Evolutionary conservation across 2,797 vertebrate species (phyloP), one percentile per base, ranked within the genome.

Genomic region (Eurystomus glaucurus): DNA sequence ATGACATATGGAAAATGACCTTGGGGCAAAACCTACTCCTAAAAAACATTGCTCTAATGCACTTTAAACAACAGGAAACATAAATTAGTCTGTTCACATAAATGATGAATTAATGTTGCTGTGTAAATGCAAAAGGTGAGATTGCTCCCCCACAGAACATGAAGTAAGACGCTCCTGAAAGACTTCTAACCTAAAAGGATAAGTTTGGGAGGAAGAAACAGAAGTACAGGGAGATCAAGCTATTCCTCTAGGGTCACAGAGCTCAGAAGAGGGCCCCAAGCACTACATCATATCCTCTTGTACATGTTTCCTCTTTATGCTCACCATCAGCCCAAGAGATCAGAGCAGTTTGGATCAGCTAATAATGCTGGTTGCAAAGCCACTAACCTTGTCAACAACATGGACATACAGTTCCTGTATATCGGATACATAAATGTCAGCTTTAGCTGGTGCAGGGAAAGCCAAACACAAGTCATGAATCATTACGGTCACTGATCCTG

Each of bases 331-430:
- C 66, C 66, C 41, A 20, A 28, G 52, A 48, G 33, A 70, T 3
- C 26, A 10, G 57, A 29, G 54, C 72, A 77, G 45, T 20, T 31
- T 20, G 54, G 10, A 62, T 31, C 52, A 88, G 52, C 66, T 20
- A 65, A 23, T 16, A 37, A 9, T 6, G 37, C 60, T 51, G 51
- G 4, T 61, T 77, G 18, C 75, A 50, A 39, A 91, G 90, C 45
- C 76, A 98, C 99, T 93, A 92, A 99, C 99, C 99, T 99, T 99
- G 98, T 99, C 99, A 52, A 99, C 99, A 88, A 99, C 99, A 51
- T 99, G 98, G 54, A 99, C 98, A 26, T 99, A 99, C 62, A 99
- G 98, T 85, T 99, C 99, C 96, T 99, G 98, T 93, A 99, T 99
- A 97, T 99, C 99, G 3, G 99, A 99, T 13, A 99, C 98, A 10